Conservation (phyloP, 2,113 vertebrate species). For the Trichomycterus rosablanca region DNA sequence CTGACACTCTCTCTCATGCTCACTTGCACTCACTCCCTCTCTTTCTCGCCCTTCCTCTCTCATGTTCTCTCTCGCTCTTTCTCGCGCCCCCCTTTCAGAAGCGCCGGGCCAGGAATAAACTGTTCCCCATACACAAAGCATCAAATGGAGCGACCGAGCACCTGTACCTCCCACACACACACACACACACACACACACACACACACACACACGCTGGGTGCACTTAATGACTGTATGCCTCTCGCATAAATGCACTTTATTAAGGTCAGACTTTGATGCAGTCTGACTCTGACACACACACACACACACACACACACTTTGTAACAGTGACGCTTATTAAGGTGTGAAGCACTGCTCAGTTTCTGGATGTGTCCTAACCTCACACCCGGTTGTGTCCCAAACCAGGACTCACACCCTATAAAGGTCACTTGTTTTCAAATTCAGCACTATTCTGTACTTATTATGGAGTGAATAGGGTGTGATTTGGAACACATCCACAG, state of each 20-base stretch:
- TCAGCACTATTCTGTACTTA: no score
- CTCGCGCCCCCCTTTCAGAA: slow-evolving; percentile 45
- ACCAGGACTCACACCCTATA: no score
- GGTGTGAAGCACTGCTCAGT: neutral
- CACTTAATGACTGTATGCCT: neutral
- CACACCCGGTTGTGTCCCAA: no score
- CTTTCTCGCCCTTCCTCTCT: slow-evolving; percentile 2
- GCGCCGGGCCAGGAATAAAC: slow-evolving; percentile 59
- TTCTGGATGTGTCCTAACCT: no score
- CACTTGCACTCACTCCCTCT: slow-evolving; percentile 4
- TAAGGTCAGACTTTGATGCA: slow-evolving; percentile 18
- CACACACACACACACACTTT: slow-evolving; percentile 19
- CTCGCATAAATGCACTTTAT: slow-evolving; percentile 9
- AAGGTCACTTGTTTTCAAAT: no score
- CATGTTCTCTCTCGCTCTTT: neutral
- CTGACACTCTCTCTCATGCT: neutral
- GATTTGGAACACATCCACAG: no score
- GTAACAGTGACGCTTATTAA: neutral
- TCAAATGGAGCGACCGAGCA: slow-evolving; percentile 45
- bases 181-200: slow-evolving; percentile 25
- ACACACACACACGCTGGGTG: slow-evolving; percentile 5
- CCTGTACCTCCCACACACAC: slow-evolving; percentile 45
- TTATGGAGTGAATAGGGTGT: no score
- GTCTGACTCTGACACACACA: slow-evolving; percentile 6
- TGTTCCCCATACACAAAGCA: slow-evolving; percentile 51